These are phyloP conservation scores for Calyptomena viridis DNA, from an alignment of 2,113 vertebrate genomes.

Conservation along the genomic window DNA sequence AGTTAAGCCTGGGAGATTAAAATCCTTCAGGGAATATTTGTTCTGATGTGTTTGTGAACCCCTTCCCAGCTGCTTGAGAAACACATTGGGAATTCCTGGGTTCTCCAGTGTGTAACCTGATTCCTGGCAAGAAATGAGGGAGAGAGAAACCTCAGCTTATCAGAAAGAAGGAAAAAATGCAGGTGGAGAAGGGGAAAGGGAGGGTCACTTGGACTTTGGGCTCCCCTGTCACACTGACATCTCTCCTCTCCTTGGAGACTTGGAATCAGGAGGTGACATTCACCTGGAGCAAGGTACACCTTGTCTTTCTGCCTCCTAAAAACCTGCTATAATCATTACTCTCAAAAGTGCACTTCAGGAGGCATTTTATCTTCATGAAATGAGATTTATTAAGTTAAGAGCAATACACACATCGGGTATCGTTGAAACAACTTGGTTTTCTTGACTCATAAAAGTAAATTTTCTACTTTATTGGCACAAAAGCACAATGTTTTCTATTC, in stretches of 20 bases:
- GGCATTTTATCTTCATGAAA: constrained; percentile 47
- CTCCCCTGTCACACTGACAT: neutral
- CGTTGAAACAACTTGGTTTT: neutral
- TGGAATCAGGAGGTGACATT: neutral
- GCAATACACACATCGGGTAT: neutral
- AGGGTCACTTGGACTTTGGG: neutral
- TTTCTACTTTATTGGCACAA: neutral
- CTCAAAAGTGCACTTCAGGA: constrained; percentile 27
- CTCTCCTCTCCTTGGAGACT: neutral
- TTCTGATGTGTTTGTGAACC: neutral
- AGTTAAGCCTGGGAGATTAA: neutral
- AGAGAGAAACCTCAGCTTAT: neutral
- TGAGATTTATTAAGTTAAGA: constrained; percentile 33
- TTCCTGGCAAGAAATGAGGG: neutral
- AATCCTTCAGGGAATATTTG: neutral
- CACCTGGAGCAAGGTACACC: neutral
- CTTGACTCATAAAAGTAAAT: constrained; percentile 27
- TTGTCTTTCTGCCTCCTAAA: neutral
- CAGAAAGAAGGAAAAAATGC: neutral
- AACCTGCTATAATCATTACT: neutral
- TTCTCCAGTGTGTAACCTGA: neutral
- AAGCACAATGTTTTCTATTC: neutral
- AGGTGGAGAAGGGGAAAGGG: neutral
- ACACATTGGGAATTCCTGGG: neutral
- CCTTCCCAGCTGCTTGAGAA: neutral